These are phyloP conservation scores for Plutomurus gul DNA, from an alignment of 1,140 invertebrate species.

Conservation along the genomic window DNA sequence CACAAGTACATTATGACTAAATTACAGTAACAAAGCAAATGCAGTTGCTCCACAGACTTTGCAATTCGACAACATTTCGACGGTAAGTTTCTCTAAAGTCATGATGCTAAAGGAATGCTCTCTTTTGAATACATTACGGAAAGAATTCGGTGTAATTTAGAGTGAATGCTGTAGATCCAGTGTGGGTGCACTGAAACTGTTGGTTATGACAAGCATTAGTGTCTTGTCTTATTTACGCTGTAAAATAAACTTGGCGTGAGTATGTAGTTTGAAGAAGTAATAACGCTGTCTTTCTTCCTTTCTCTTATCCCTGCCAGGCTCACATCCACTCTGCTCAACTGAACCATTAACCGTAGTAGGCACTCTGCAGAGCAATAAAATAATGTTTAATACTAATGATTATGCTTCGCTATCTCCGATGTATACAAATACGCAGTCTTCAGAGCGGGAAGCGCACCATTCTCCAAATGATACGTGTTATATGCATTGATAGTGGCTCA, in stretches of 20 bases:
- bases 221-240: constrained; percentile 17
- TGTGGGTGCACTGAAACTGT: not conserved
- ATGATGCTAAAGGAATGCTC: no score
- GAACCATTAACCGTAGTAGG: not conserved
- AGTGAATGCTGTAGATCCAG: not conserved
- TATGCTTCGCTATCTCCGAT: not conserved
- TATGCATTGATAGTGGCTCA: not conserved
- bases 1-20: no score
- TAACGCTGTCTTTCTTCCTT: not conserved
- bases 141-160: no score
- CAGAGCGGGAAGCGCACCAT: not conserved
- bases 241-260: not conserved
- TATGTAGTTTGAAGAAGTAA: not conserved
- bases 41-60: no score
- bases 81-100: no score
- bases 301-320: no score
- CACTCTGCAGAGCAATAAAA: constrained; percentile 4
- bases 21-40: no score
- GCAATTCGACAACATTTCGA: no score
- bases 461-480: not conserved
- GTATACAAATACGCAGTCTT: not conserved
- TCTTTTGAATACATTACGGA: no score
- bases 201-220: constrained; percentile 24
- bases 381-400: constrained; percentile 26
- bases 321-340: no score